These are phyloP conservation scores for Aspiorhynchus laticeps DNA, from an alignment of 2,113 vertebrate species.

Conservation along the genomic window DNA sequence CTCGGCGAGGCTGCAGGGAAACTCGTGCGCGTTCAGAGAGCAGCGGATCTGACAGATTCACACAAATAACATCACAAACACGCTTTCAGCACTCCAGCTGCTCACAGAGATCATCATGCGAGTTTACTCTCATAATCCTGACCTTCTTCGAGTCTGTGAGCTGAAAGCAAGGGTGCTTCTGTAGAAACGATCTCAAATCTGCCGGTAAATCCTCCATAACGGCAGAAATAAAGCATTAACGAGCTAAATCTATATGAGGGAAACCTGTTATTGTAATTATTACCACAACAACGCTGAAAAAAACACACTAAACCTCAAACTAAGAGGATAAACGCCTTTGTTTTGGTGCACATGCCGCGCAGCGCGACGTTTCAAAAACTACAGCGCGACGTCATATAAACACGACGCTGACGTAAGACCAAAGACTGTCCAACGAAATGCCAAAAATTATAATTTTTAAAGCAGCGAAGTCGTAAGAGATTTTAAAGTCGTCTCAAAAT, in stretches of 20 bases:
- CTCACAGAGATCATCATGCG: not conserved
- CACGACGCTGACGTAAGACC: not conserved
- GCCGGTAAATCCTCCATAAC: conserved; percentile 70
- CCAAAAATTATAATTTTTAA: not conserved
- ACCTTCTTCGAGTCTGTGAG: conserved; percentile 71
- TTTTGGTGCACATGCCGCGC: not conserved
- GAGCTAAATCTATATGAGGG: not conserved
- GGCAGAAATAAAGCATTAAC: not conserved
- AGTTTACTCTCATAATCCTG: no score
- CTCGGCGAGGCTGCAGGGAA: conserved; percentile 83
- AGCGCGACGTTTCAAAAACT: not conserved
- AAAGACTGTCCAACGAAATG: not conserved
- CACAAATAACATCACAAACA: not conserved
- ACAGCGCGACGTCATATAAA: conserved; percentile 10
- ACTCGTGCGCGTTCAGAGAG: conserved; percentile 87
- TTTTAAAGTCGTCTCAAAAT: not conserved
- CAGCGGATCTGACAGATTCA: conserved; percentile 81
- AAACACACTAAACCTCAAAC: not conserved
- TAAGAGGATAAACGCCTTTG: not conserved
- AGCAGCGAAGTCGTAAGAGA: not conserved
- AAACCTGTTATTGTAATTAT: no score
- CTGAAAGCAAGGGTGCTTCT: conserved; percentile 71
- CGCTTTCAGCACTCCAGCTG: not conserved
- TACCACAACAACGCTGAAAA: not conserved
- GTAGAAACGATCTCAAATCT: conserved; percentile 70